These are phyloP conservation scores for Elmis aenea DNA, from an alignment of 2,888 invertebrate genomes.

Conservation along the genomic window DNA sequence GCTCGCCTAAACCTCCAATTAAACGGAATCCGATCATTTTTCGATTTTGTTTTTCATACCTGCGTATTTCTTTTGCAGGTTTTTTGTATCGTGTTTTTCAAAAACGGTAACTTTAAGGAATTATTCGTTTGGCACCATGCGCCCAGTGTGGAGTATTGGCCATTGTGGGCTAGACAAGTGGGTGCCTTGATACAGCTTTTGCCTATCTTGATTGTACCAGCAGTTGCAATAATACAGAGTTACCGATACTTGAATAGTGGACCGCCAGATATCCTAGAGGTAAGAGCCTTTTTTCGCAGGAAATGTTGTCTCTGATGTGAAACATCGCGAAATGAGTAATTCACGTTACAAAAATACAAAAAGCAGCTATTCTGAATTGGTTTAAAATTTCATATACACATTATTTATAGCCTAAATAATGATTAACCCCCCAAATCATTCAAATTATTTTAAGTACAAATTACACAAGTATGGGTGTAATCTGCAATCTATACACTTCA, in stretches of 20 bases:
- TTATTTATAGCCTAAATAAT: too few relatives aligned
- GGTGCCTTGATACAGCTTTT: constrained; percentile 73
- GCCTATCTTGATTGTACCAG: constrained; percentile 68
- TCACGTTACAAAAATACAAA: too few relatives aligned
- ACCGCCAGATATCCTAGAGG: constrained; percentile 82
- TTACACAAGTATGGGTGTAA: too few relatives aligned
- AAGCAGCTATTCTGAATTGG: neutral
- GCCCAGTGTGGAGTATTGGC: constrained; percentile 66
- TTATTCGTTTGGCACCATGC: constrained; percentile 62
- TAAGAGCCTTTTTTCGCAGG: constrained; percentile 56
- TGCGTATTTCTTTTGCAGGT: constrained; percentile 48
- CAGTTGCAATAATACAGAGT: constrained; percentile 66
- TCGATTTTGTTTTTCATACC: constrained; percentile 3
- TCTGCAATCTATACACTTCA: too few relatives aligned
- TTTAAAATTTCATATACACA: too few relatives aligned
- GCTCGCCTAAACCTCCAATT: constrained; percentile 21
- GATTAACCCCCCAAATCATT: neutral
- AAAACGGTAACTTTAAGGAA: constrained; percentile 62
- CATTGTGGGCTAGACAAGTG: constrained; percentile 72
- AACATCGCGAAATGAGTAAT: neutral
- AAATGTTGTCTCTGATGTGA: neutral
- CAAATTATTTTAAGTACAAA: too few relatives aligned
- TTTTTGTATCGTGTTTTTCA: constrained; percentile 65
- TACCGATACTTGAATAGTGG: constrained; percentile 75
- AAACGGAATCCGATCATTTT: neutral